Percentiles rank a stretch among this genome's conserved stretches.
Evolutionary conservation across 1,140 invertebrate species (phyloP).

Genomic region (Drosophila sp.): DNA sequence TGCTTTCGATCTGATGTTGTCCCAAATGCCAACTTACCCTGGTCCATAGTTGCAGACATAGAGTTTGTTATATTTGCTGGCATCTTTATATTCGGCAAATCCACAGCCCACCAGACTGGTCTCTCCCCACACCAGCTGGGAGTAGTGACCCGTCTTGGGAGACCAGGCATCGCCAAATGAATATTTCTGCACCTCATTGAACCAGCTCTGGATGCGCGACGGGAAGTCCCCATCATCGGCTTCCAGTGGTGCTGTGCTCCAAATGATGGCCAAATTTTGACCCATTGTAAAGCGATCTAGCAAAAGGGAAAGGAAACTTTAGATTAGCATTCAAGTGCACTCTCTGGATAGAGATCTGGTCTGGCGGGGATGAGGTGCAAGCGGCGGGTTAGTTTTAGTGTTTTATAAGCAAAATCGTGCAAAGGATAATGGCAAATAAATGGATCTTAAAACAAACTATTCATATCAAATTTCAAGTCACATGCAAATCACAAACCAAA

Average conservation of each 20-base stretch:
- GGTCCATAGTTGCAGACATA: constrained; percentile 95
- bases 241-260: constrained; percentile 88
- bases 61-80: constrained; percentile 89
- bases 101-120: constrained; percentile 92
- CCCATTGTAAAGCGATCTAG: constrained; percentile 90
- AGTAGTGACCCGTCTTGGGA: constrained; percentile 90
- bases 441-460: constrained; percentile 26
- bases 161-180: constrained; percentile 87
- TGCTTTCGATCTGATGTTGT: background rate
- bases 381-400: constrained; percentile 66
- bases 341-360: background rate
- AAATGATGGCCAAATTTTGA: constrained; percentile 91
- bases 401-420: constrained; percentile 59
- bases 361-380: constrained; percentile 1
- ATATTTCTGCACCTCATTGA: constrained; percentile 90
- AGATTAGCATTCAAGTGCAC: background rate
- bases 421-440: constrained; percentile 32
- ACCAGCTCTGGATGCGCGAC: constrained; percentile 90
- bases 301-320: background rate
- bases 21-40: constrained; percentile 84
- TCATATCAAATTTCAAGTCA: background rate
- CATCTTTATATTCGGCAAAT: constrained; percentile 90
- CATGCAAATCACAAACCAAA: constrained; percentile 51
- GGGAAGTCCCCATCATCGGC: constrained; percentile 88
- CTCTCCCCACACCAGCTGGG: constrained; percentile 92